phyloP scores from a whole-genome alignment of 2,888 invertebrate species.

The Papilio elwesi region DNA sequence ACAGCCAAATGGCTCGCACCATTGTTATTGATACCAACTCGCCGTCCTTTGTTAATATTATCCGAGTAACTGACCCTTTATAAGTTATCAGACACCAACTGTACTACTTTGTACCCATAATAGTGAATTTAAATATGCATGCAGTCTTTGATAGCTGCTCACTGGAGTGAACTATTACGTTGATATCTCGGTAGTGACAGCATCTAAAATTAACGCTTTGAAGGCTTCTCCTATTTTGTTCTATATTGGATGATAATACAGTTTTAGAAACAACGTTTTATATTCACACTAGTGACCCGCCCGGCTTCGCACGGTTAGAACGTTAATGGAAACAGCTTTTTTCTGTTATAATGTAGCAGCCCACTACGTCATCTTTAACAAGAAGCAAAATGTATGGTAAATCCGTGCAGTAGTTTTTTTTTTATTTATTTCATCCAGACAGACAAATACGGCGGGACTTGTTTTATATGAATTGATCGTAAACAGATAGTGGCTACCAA shows the following conservation, averaged over 20 bases:
- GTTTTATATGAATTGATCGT: no score
- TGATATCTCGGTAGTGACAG: conserved; percentile 4
- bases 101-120: conserved; percentile 5
- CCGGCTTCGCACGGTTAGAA: not conserved
- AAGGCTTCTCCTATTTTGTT: not conserved
- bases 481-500: no score
- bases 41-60: conserved; percentile 21
- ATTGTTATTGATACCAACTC: conserved; percentile 8
- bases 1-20: conserved; percentile 14
- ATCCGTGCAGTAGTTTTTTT: no score
- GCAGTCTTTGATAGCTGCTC: not conserved
- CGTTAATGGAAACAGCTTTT: no score
- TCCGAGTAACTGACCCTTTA: not conserved
- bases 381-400: no score
- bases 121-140: conserved; percentile 13
- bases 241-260: not conserved
- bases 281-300: not conserved
- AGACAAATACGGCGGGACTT: no score
- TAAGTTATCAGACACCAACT: conserved; percentile 11
- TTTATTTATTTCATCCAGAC: no score
- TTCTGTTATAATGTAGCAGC: no score
- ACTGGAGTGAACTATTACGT: conserved; percentile 4
- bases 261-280: not conserved
- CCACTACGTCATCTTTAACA: no score
- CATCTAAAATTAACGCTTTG: conserved; percentile 19